phyloP scores from a whole-genome alignment of 1,140 invertebrate genomes.

The Drosophila carrolli region DNA sequence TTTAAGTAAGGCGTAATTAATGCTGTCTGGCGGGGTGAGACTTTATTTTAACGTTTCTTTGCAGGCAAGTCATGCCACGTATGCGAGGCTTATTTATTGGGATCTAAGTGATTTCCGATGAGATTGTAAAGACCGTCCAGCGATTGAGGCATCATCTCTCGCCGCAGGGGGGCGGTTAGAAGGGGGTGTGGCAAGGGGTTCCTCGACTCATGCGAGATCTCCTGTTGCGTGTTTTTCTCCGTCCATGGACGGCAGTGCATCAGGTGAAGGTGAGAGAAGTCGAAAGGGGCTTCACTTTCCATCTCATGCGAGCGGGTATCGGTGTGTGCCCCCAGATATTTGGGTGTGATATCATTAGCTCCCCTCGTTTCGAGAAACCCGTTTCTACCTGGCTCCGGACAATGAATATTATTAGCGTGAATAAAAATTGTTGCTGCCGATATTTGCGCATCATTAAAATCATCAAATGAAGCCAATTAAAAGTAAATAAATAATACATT shows the following conservation, averaged over 20 bases:
- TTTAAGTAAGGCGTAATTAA: slow-evolving; percentile 85
- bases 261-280: slow-evolving; percentile 73
- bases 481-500: slow-evolving; percentile 81
- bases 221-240: slow-evolving; percentile 65
- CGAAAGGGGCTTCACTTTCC: slow-evolving; percentile 70
- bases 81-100: slow-evolving; percentile 82
- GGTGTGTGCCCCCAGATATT: slow-evolving; percentile 36
- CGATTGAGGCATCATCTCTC: slow-evolving; percentile 82
- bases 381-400: slow-evolving; percentile 47
- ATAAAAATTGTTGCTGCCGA: slow-evolving; percentile 75
- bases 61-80: slow-evolving; percentile 48
- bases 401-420: slow-evolving; percentile 79
- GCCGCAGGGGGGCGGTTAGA: slow-evolving; percentile 67
- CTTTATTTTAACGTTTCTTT: slow-evolving; percentile 11
- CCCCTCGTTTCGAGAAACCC: slow-evolving; percentile 51
- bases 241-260: slow-evolving; percentile 26
- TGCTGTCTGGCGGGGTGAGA: slow-evolving; percentile 50
- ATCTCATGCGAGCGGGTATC: slow-evolving; percentile 14
- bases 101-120: slow-evolving; percentile 85
- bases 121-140: slow-evolving; percentile 71
- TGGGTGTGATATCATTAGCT: slow-evolving; percentile 83
- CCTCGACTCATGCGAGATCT: slow-evolving; percentile 13
- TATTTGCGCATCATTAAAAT: slow-evolving; percentile 82
- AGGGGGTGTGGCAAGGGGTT: slow-evolving; percentile 4
- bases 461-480: slow-evolving; percentile 83